Evolutionary conservation across 2,888 invertebrate species (phyloP), one percentile per base, ranked within the genome.

Genomic region (Hirtodrosophila histrioides): DNA sequence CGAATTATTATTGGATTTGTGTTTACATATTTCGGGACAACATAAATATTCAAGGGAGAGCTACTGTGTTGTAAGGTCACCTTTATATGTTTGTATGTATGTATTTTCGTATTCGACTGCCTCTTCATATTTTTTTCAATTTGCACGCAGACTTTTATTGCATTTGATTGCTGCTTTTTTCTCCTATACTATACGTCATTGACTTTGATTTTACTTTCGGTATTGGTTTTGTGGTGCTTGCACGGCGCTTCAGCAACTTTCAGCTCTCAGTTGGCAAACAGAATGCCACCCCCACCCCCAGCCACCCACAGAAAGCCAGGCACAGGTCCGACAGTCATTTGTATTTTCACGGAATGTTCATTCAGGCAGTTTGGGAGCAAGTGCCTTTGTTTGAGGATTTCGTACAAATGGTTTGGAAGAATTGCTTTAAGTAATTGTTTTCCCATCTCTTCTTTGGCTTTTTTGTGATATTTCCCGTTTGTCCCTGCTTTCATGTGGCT

Each of bases 351-450:
- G 73, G 71, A 71, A 64, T 74, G 68, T 71, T 70, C 71, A 62
- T 69, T 75, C 66, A 58, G 62, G 50, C 71, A 67, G 72, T 74
- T 68, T 75, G 54, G 55, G 24, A 64, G 69, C 66, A 88, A 90
- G 86, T 87, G 81, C 86, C 87, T 89, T 86, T 89, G 90, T 90
- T 90, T 86, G 78, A 77, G 85, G 75, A 86, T 88, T 90, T 86
- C 67, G 70, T 73, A 75, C 78, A 89, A 89, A 89, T 89, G 88
- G 88, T 64, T 85, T 78, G 85, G 78, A 89, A 88, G 79, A 83
- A 88, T 82, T 78, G 80, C 88, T 76, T 83, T 69, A 75, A 71
- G 80, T 86, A 83, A 87, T 88, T 80, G 88, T 85, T 87, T 87
- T 87, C 61, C 61, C 63, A 81, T 64, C 49, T 67, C 60, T 50